A percentile compares a stretch with the other conserved stretches of the same genome.
These are phyloP conservation scores for Malurus alboscapulatus DNA, from an alignment of 2,113 vertebrate species.

Conservation along the genomic window DNA sequence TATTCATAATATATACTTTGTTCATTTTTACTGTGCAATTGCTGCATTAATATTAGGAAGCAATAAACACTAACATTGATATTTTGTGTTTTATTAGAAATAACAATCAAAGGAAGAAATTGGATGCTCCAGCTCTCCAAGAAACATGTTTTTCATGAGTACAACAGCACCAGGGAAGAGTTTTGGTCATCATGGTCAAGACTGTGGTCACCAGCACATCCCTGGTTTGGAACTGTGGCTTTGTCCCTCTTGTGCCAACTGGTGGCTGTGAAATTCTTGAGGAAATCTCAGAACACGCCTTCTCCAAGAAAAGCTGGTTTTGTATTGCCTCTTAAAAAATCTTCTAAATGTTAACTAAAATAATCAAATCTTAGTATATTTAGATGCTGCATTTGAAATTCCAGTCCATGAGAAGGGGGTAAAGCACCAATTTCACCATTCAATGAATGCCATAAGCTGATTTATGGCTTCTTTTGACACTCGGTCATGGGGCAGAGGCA, in stretches of 20 bases:
- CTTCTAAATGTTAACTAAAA: not conserved
- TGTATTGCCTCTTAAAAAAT: not conserved
- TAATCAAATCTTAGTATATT: not conserved
- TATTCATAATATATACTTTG: not conserved
- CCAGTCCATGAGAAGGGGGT: not conserved
- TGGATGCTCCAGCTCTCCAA: not conserved
- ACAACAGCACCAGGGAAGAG: not conserved
- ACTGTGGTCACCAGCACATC: not conserved
- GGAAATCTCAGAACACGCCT: not conserved
- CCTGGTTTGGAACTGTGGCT: not conserved
- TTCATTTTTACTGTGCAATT: not conserved
- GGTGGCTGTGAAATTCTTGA: fast-evolving
- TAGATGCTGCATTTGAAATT: not conserved
- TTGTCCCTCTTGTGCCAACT: fast-evolving
- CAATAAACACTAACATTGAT: not conserved
- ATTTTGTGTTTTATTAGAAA: not conserved
- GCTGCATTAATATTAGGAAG: not conserved
- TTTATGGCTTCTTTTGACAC: not conserved
- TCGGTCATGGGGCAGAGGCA: not conserved
- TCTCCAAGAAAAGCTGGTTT: not conserved
- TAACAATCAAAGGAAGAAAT: not conserved
- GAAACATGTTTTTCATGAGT: not conserved
- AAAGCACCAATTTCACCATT: not conserved
- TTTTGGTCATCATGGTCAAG: fast-evolving
- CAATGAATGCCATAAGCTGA: not conserved